A percentile compares a stretch with the other conserved stretches of the same genome.
Conservation (phyloP, 2,797 vertebrate species). For the Jordanella pulchra region DNA sequence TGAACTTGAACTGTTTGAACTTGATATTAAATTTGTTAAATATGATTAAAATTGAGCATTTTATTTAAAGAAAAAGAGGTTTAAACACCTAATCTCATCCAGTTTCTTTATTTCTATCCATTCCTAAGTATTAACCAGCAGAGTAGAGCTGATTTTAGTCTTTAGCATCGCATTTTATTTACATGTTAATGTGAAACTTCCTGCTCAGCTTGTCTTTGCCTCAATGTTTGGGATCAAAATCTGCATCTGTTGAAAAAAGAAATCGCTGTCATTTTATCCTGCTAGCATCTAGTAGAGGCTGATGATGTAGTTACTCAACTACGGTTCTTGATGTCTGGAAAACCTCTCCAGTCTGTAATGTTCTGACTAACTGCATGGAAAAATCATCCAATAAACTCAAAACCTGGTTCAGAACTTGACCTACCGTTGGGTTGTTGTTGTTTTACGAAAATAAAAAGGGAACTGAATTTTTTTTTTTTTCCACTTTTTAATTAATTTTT, state of each 20-base stretch:
- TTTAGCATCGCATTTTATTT: too few species aligned
- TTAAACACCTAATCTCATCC: too few species aligned
- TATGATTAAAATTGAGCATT: too few species aligned
- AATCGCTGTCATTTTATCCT: background rate
- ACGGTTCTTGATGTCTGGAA: constrained; percentile 14
- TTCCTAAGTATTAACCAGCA: too few species aligned
- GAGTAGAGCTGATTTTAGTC: too few species aligned
- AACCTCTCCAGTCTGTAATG: constrained; percentile 1
- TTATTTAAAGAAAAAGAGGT: too few species aligned
- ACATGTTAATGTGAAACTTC: background rate
- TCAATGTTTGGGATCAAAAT: constrained; percentile 1
- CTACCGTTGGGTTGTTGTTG: background rate
- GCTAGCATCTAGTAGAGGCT: background rate
- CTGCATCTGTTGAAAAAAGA: background rate
- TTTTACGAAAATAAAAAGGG: too few species aligned
- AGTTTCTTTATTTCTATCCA: too few species aligned
- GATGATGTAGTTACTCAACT: background rate
- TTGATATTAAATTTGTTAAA: too few species aligned
- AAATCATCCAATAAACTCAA: constrained; percentile 34
- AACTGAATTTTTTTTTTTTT: too few species aligned
- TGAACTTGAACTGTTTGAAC: background rate
- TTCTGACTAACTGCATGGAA: constrained; percentile 41
- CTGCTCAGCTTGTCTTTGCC: background rate
- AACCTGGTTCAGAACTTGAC: constrained; percentile 13
- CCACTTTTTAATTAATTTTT: too few species aligned